These are phyloP conservation scores for Anthoptus insignis DNA, from an alignment of 2,888 invertebrate species.

Conservation along the genomic window DNA sequence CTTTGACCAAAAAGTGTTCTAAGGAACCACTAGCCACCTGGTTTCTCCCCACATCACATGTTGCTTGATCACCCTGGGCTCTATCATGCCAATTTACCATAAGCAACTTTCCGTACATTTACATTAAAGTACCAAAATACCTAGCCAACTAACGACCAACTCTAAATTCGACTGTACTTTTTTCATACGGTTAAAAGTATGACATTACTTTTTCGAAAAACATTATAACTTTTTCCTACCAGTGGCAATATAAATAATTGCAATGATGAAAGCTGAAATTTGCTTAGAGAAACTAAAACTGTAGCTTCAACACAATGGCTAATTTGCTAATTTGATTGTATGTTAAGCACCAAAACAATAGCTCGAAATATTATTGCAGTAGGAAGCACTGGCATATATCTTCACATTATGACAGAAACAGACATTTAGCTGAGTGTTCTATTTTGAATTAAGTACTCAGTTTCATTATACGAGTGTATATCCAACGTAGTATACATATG, in stretches of 20 bases:
- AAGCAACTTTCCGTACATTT: too few species aligned
- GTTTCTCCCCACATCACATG: too few species aligned
- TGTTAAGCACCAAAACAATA: constrained; percentile 22
- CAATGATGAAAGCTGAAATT: not conserved
- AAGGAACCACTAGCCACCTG: too few species aligned
- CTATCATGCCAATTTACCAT: too few species aligned
- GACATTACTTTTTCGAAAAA: too few species aligned
- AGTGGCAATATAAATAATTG: not conserved
- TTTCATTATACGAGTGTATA: not conserved
- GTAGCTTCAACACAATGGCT: constrained; percentile 23
- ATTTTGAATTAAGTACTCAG: constrained; percentile 14
- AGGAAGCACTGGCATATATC: constrained; percentile 21
- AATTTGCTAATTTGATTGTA: constrained; percentile 25
- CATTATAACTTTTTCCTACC: not conserved
- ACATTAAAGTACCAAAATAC: too few species aligned
- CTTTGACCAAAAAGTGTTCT: too few species aligned
- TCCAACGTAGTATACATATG: not conserved
- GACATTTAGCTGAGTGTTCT: constrained; percentile 31
- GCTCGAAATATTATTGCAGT: constrained; percentile 19
- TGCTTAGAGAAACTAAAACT: constrained; percentile 1
- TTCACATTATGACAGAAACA: constrained; percentile 27
- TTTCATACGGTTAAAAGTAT: too few species aligned
- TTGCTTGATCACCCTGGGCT: too few species aligned
- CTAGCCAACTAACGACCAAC: too few species aligned
- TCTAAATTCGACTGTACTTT: too few species aligned